These are phyloP conservation scores for Mizuhopecten yessoensis DNA, from an alignment of 1,140 invertebrate genomes.

Conservation along the genomic window DNA sequence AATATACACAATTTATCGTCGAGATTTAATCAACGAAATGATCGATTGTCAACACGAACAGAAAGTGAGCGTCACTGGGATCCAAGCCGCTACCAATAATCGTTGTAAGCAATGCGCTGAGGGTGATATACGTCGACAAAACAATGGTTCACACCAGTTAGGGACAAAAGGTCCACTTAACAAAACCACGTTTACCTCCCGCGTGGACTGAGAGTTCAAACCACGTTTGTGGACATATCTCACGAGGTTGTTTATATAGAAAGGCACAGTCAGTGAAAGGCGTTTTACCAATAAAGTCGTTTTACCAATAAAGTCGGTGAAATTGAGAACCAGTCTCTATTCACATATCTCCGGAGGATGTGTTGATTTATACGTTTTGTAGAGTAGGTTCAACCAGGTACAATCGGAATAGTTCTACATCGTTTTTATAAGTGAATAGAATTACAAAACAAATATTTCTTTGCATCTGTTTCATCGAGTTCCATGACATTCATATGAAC, in stretches of 20 bases:
- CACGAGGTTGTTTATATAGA: neutral
- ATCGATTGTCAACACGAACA: neutral
- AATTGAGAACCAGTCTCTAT: no score
- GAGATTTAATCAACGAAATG: slow-evolving; percentile 15
- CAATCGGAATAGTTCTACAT: neutral
- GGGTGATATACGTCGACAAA: neutral
- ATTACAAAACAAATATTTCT: no score
- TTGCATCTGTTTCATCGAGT: no score
- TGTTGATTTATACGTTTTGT: no score
- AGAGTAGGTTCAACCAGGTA: neutral
- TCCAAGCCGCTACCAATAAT: neutral
- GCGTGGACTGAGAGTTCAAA: neutral
- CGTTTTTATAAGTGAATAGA: no score
- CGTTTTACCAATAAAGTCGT: no score
- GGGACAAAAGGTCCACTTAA: neutral
- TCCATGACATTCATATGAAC: no score
- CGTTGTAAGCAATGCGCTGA: neutral
- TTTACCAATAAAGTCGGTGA: no score
- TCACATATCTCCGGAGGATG: no score
- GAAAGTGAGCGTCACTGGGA: neutral
- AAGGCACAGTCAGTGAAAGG: no score
- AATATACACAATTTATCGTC: neutral
- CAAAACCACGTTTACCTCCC: neutral
- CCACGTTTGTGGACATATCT: neutral
- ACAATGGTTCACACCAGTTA: neutral